A percentile compares a stretch with the other conserved stretches of the same genome.
Conservation (phyloP, 2,797 vertebrate genomes). For the Darevskia nairensis region DNA sequence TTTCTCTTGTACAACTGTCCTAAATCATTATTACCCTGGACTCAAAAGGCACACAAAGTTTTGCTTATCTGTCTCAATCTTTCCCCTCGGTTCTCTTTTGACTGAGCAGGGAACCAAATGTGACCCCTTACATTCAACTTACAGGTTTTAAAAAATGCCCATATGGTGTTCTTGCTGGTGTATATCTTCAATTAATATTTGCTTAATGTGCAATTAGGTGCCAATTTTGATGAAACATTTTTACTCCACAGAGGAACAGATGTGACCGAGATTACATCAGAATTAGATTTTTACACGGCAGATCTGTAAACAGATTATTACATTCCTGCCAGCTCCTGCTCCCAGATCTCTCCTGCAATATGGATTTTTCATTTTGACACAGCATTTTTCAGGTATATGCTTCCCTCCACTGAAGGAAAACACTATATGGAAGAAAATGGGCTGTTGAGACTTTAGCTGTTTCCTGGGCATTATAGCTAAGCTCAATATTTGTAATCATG, state of each 20-base stretch:
- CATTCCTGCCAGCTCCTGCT: background rate
- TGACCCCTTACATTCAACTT: background rate
- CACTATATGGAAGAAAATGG: background rate
- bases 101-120: background rate
- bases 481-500: background rate
- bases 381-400: background rate
- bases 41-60: background rate
- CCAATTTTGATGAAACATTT: slow-evolving; percentile 16
- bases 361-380: background rate
- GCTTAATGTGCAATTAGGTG: background rate
- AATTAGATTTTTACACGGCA: slow-evolving; percentile 3
- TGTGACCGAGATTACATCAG: background rate
- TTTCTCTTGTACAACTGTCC: background rate
- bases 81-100: background rate
- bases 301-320: slow-evolving; percentile 9
- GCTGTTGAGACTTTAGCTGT: background rate
- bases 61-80: background rate
- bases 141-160: background rate
- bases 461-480: background rate
- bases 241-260: slow-evolving; percentile 7
- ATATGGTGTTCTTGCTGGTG: background rate
- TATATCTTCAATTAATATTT: slow-evolving; percentile 15
- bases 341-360: background rate
- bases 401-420: background rate
- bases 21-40: background rate